Base-by-base conservation (phyloP, 2,113 vertebrate genomes). In the Hippocampus abdominalis region DNA sequence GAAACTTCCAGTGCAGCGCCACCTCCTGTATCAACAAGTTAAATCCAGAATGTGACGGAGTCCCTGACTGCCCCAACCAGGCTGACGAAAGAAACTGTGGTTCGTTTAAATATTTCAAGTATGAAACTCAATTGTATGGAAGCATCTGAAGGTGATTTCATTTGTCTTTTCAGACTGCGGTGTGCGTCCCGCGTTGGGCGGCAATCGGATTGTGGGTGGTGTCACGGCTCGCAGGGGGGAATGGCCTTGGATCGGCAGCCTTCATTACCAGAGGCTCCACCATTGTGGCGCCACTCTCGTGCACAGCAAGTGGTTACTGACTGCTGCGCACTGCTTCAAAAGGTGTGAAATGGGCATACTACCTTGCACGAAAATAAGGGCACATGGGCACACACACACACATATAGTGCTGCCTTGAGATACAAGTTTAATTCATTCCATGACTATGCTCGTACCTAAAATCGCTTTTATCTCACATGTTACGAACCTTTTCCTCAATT, bases 181-280 rank as follows among this genome's bases (percentile, higher is more conserved):
- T 44, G 49, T 73, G 40, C 89, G 93, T 2, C 89, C 91, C 0
- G 85, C 85, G 0, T 8, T 91, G 67, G 88, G 90, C 12, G 88
- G 89, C 67, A 91, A 93, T 60, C 93, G 91, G 91, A 96, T 98
- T 0, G 94, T 98, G 78, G 97, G 96, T 0, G 97, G 96, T 65
- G 92, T 92, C 9, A 84, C 91, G 0, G 94, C 94, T 0, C 87
- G 85, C 1, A 90, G 85, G 16, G 96, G 96, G 10, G 95, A 98
- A 79, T 98, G 95, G 95, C 97, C 96, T 1, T 98, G 97, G 97
- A 94, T 96, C 39, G 95, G 89, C 66, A 98, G 96, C 57, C 93
- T 99, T 13, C 94, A 95, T 93, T 92, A 94, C 64, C 88, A 89
- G 72, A 91, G 73, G 59, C 90, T 90, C 49, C 96, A 98, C 77